Base-by-base conservation (phyloP, 1,140 invertebrate species). In the Zaprionus capensis region DNA sequence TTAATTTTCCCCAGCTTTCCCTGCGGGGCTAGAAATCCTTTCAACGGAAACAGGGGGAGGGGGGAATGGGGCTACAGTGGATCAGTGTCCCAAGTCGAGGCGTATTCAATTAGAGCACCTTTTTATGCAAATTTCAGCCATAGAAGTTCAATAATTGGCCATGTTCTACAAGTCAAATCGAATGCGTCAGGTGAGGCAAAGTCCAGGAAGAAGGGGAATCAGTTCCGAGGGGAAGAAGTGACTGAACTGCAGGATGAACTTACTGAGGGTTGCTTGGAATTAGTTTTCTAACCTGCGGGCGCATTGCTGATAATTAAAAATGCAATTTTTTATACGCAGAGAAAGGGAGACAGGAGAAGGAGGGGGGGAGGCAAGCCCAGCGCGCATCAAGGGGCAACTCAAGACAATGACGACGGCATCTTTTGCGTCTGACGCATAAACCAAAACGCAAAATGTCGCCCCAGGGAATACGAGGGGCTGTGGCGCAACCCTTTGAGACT, bases 361-460 rank as follows among this genome's bases (percentile, higher is more conserved):
- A 44, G 41, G 7, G 41, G 7, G n/a, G n/a, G n/a, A 9, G 7
- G 41, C 41, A n/a, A 5, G 12, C 22, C 28, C 46, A 53, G 51
- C 51, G 34, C 22, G 46, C 63, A 49, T 17, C 15, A 46, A 7
- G 41, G n/a, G 55, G 53, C 82, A 69, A 66, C 59, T 74, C 78
- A 87, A 88, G 84, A 87, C 81, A 88, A 88, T 81, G 84, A 85
- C 69, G 84, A 58, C 69, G 81, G 68, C 80, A 67, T 84, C 82
- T 85, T 78, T 81, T 72, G 82, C 82, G 70, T 81, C 78, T 85
- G 82, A 88, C 81, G 84, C 84, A 88, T 88, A 90, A 88, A 88
- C 84, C 84, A 88, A 90, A 90, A 90, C 85, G 86, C 85, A 90
- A 80, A 90, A 90, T 90, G 85, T 90, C 79, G 86, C 85, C 85